phyloP scores from a whole-genome alignment of 35 echinoderm and acorn worm genomes.

The Heliocidaris erythrogramma region DNA sequence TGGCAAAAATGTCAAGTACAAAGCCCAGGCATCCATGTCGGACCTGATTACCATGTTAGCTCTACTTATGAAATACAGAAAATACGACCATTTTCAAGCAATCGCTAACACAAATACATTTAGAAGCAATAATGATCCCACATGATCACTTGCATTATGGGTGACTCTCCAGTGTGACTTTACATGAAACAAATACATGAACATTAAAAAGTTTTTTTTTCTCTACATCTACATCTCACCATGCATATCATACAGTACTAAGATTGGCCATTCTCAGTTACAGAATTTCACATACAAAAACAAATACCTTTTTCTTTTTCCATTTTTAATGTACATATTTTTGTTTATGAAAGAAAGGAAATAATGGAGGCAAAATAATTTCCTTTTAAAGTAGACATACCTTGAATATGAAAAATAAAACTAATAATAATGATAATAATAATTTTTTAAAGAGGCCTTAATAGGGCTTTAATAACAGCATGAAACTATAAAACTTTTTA shows the following conservation, averaged over 20 bases:
- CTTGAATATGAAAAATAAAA: too few relatives aligned
- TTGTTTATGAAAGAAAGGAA: too few relatives aligned
- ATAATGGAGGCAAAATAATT: too few relatives aligned
- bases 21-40: background rate
- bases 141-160: background rate
- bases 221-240: background rate
- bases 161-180: background rate
- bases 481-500: too few relatives aligned
- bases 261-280: background rate
- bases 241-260: background rate
- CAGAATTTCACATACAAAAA: too few relatives aligned
- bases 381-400: too few relatives aligned
- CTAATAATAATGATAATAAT: too few relatives aligned
- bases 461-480: too few relatives aligned
- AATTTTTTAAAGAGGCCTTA: too few relatives aligned
- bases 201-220: background rate
- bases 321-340: too few relatives aligned
- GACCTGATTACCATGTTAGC: background rate
- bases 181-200: background rate
- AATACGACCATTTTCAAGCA: background rate
- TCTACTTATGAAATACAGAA: background rate
- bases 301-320: too few relatives aligned
- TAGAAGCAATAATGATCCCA: background rate
- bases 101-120: background rate
- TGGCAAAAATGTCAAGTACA: background rate